phyloP scores from a whole-genome alignment of 2,113 vertebrate species.

The Daubentonia madagascariensis region DNA sequence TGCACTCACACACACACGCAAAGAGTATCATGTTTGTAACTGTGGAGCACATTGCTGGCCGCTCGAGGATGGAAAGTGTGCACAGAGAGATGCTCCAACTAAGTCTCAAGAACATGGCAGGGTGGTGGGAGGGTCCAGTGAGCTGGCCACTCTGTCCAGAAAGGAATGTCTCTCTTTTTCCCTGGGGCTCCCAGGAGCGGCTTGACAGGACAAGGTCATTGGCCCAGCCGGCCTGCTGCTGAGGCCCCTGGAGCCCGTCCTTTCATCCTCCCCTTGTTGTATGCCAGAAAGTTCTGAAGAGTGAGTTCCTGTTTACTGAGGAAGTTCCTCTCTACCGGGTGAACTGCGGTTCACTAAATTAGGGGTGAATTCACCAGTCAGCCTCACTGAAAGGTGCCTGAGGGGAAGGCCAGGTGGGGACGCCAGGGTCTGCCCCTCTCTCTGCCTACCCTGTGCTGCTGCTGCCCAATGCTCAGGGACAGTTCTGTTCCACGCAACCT shows the following conservation, averaged over 20 bases:
- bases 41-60: background rate
- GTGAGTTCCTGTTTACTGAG: background rate
- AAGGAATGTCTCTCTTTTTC: background rate
- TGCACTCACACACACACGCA: background rate
- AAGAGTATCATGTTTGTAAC: too few species aligned
- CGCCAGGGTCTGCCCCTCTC: background rate
- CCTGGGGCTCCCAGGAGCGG: background rate
- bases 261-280: background rate
- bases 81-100: background rate
- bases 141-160: background rate
- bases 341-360: background rate
- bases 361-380: background rate
- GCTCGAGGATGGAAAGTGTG: background rate
- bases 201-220: background rate
- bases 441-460: background rate
- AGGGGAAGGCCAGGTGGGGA: background rate
- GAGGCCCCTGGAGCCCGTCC: too few species aligned
- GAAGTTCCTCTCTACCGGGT: background rate
- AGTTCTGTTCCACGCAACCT: background rate
- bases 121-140: background rate
- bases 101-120: background rate
- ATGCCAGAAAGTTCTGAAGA: background rate
- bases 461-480: too few species aligned
- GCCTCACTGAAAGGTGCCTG: background rate
- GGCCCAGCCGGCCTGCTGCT: background rate